These are phyloP conservation scores for Rhopalosiphum maidis DNA, from an alignment of 1,140 invertebrate genomes.

Conservation along the genomic window DNA sequence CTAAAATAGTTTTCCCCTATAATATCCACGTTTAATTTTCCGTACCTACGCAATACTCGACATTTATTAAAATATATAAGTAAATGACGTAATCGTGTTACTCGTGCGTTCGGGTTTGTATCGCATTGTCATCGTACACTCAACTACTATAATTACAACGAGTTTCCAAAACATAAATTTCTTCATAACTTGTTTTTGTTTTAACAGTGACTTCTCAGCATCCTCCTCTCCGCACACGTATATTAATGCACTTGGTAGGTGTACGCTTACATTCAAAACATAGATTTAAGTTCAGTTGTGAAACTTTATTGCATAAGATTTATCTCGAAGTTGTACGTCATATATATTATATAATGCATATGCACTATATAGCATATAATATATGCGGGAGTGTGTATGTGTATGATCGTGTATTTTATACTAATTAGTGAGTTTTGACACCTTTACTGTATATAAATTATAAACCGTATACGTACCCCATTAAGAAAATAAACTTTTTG, in stretches of 20 bases:
- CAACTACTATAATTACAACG: not conserved
- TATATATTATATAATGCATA: not conserved
- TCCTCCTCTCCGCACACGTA: not conserved
- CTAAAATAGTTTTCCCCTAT: not conserved
- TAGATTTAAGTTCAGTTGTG: not conserved
- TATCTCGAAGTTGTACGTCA: not conserved
- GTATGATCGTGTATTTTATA: not conserved
- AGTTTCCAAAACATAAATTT: conserved; percentile 29
- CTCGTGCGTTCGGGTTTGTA: not conserved
- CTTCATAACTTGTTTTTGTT: not conserved
- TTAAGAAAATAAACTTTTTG: too few species aligned
- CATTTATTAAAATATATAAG: conserved; percentile 4
- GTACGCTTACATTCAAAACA: not conserved
- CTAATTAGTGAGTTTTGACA: not conserved
- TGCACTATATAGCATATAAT: not conserved
- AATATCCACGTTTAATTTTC: not conserved
- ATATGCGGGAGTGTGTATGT: not conserved
- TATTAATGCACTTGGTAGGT: not conserved
- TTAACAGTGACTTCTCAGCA: not conserved
- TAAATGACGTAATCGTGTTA: not conserved
- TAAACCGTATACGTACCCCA: too few species aligned
- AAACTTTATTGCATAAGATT: not conserved
- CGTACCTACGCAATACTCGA: not conserved
- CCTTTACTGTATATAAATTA: not conserved
- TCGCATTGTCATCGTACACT: not conserved